Conservation (phyloP, 2,113 vertebrate species). For the Engraulis encrasicolus region DNA sequence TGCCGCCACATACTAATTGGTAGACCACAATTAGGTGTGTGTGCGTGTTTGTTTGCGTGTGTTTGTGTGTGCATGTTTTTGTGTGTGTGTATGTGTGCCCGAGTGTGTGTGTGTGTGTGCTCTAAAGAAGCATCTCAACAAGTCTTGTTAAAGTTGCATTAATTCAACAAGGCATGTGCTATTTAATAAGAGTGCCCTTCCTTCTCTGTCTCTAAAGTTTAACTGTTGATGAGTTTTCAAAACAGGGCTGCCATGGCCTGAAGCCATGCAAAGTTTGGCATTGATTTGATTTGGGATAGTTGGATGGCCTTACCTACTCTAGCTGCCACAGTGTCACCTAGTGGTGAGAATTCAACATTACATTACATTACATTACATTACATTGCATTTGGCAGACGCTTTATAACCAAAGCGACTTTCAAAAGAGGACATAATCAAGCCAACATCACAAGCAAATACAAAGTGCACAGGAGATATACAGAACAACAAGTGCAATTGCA, state of each 20-base stretch:
- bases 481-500: too few species aligned
- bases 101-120: not conserved
- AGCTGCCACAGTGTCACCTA: constrained; percentile 6
- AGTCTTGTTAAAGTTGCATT: not conserved
- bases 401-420: too few species aligned
- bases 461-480: too few species aligned
- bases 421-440: too few species aligned
- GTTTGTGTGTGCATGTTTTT: not conserved
- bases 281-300: not conserved
- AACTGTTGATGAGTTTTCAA: not conserved
- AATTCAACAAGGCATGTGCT: not conserved
- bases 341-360: not conserved
- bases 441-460: too few species aligned
- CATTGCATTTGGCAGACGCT: too few species aligned
- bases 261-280: not conserved
- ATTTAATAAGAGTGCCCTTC: not conserved
- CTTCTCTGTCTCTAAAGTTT: not conserved
- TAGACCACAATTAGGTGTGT: too few species aligned
- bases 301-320: not conserved
- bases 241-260: not conserved
- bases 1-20: too few species aligned
- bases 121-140: not conserved
- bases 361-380: too few species aligned
- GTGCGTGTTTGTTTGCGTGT: not conserved
- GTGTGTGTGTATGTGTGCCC: not conserved